Conservation (phyloP, 2,113 vertebrate genomes). For the Caranx ignobilis region DNA sequence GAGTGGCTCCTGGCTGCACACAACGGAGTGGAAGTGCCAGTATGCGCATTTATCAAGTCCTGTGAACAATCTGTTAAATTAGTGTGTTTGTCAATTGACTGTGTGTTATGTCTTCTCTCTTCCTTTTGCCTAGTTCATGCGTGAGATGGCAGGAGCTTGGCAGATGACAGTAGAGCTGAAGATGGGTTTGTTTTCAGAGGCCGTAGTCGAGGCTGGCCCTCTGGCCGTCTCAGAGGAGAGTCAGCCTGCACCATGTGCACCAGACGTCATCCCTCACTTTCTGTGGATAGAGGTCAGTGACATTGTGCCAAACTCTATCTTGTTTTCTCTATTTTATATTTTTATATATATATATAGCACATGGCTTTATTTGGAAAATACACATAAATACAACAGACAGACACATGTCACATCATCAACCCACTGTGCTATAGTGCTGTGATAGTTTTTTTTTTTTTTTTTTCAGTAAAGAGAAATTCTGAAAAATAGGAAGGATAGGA, state of each 20-base stretch:
- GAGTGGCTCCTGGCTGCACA: constrained; percentile 97
- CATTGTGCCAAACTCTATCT: background rate
- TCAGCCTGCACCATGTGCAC: constrained; percentile 91
- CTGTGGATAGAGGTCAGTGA: constrained; percentile 94
- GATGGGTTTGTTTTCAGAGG: constrained; percentile 92
- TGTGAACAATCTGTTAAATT: background rate
- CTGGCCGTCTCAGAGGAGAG: constrained; percentile 95
- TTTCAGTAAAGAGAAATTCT: too few relatives aligned
- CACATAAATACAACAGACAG: background rate
- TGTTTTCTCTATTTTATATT: background rate
- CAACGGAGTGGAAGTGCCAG: constrained; percentile 94
- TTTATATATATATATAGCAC: too few relatives aligned
- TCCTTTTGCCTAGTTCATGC: constrained; percentile 89
- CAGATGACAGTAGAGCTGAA: constrained; percentile 97
- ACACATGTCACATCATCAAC: background rate
- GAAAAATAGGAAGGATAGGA: background rate
- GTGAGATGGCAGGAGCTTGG: constrained; percentile 98
- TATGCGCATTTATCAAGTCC: constrained; percentile 64
- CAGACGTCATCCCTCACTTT: constrained; percentile 93
- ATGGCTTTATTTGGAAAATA: too few relatives aligned
- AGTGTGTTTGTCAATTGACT: background rate
- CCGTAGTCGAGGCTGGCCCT: constrained; percentile 91
- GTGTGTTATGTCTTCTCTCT: background rate
- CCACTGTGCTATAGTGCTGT: background rate
- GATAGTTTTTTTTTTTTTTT: background rate